Evolutionary conservation across 2,113 vertebrate species (phyloP), one percentile per base, ranked within the genome.

Genomic region (Bungarus multicinctus): DNA sequence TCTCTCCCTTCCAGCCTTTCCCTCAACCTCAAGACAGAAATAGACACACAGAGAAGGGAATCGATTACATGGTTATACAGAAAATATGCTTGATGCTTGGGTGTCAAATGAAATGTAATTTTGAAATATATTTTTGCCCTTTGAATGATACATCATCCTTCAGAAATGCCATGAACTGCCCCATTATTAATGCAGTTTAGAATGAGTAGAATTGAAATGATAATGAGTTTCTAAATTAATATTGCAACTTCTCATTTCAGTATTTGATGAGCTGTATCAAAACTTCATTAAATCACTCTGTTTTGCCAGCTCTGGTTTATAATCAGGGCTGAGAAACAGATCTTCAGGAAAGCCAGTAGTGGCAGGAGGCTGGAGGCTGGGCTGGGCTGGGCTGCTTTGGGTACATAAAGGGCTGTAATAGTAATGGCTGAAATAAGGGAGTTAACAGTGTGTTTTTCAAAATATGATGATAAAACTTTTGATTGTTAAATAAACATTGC

Each of bases 241-340:
- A 97, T 93, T 94, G 96, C 95, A 94, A 95, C 95, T 97, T 95
- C 93, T 94, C 94, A 95, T 96, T 97, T 94, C 95, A 12, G 96
- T 90, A 96, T 97, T 96, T 96, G 96, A 97, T 96, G 96, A 97
- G 96, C 96, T 96, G 95, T 96, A 97, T 96, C 96, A 96, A 96
- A 97, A 96, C 97, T 97, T 96, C 97, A 97, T 97, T 97, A 97
- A 96, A 96, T 97, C 95, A 96, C 91, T 94, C 91, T 92, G 90
- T 95, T 96, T 96, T 93, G 91, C 96, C 94, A 95, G 95, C 95
- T 94, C 47, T 91, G 57, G 95, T 90, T 95, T 55, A 22, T 60
- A n/a, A 91, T 88, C 30, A 1, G 95, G 91, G 86, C 93, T 8
- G 94, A 91, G 64, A 11, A 47, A 52, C 91, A 50, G 90, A 89